These are phyloP conservation scores for Brachypteracias leptosomus DNA, from an alignment of 2,113 vertebrate species.

Conservation along the genomic window DNA sequence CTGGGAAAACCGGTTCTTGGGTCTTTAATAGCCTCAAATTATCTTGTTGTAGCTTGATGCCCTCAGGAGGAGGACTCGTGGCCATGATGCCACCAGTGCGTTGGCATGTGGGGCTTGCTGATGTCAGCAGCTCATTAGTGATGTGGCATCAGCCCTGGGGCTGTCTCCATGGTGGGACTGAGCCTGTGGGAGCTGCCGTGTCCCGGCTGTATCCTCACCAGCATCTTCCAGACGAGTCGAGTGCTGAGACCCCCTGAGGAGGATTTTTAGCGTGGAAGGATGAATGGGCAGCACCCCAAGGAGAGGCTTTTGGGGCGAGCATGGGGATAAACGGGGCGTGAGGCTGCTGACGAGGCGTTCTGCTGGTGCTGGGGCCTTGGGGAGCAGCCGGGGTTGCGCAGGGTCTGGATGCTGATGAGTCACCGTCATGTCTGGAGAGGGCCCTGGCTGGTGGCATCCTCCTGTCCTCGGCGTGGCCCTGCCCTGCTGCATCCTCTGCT, in stretches of 20 bases:
- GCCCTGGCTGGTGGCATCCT: background rate
- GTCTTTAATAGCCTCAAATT: background rate
- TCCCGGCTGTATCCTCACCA: background rate
- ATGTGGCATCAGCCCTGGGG: background rate
- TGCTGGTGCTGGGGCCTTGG: background rate
- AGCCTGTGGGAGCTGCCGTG: background rate
- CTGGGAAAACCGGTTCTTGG: background rate
- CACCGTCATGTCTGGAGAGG: accelerated
- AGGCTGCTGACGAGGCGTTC: background rate
- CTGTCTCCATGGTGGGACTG: accelerated
- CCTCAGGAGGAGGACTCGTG: accelerated
- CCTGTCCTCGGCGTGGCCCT: background rate
- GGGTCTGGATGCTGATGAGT: conserved; percentile 1
- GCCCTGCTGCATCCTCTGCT: background rate
- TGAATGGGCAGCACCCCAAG: background rate
- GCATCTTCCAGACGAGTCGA: accelerated
- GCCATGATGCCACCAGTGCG: background rate
- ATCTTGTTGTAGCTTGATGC: background rate
- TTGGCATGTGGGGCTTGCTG: background rate
- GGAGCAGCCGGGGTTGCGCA: background rate
- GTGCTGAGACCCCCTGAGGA: background rate
- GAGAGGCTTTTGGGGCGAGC: background rate
- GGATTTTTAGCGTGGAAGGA: background rate
- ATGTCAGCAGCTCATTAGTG: background rate
- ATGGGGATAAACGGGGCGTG: accelerated